Conservation (phyloP, 53 echinoderm and acorn worm species). For the Echinometra lucunter region DNA sequence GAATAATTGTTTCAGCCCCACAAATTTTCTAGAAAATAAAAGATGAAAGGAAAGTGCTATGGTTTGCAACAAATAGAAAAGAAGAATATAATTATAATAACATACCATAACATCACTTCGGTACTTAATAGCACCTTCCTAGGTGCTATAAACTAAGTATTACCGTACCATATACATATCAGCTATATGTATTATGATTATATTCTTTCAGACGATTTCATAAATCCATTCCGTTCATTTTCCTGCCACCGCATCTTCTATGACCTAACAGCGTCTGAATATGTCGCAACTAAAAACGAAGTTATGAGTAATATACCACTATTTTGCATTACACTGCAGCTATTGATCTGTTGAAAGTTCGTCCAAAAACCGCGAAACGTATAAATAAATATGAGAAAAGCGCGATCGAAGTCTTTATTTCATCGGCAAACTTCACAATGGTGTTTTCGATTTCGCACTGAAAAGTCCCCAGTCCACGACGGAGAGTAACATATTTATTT, state of each 20-base stretch:
- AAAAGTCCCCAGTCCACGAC: neutral
- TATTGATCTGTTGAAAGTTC: conserved; percentile 20
- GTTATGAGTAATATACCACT: conserved; percentile 30
- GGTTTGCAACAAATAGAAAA: no score
- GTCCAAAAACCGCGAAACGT: conserved; percentile 2
- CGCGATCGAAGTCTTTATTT: neutral
- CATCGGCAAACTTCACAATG: conserved; percentile 4
- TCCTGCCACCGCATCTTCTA: neutral
- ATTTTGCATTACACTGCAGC: neutral
- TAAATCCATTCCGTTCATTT: neutral
- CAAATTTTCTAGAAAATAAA: no score
- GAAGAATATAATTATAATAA: no score
- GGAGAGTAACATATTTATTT: conserved; percentile 12
- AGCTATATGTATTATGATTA: no score
- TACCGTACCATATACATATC: no score
- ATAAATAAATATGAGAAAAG: neutral
- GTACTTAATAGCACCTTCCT: no score
- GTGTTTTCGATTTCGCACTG: conserved; percentile 13
- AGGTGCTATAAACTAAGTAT: no score
- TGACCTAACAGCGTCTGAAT: neutral
- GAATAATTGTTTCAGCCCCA: no score
- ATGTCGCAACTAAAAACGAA: neutral
- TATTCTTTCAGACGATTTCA: no score
- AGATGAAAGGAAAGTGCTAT: no score
- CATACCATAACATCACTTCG: no score